phyloP scores from a whole-genome alignment of 2,888 invertebrate genomes.

The Heterodera filipjevi region DNA sequence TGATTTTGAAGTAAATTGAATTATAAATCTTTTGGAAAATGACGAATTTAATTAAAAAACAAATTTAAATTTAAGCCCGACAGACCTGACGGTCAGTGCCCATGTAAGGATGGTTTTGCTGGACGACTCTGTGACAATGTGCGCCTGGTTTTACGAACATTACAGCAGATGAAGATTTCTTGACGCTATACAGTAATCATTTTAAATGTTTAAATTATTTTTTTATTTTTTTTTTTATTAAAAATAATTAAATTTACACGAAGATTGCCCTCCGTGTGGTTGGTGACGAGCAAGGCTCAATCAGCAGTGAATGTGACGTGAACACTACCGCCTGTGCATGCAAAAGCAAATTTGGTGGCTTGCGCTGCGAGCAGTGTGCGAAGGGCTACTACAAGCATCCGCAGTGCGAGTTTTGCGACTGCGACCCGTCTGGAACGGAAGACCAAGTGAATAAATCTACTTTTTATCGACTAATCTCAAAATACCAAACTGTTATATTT shows the following conservation, averaged over 20 bases:
- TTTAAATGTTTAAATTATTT: too few species aligned
- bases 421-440: slow-evolving; percentile 85
- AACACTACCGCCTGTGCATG: slow-evolving; percentile 88
- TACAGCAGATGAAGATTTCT: slow-evolving; percentile 76
- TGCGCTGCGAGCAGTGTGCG: slow-evolving; percentile 86
- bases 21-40: too few species aligned
- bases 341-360: slow-evolving; percentile 83
- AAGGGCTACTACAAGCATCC: slow-evolving; percentile 79
- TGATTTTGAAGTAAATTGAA: too few species aligned
- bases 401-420: slow-evolving; percentile 74
- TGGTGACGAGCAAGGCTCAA: slow-evolving; percentile 82
- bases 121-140: slow-evolving; percentile 86
- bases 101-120: slow-evolving; percentile 85
- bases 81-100: slow-evolving; percentile 75
- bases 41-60: too few species aligned
- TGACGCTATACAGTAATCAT: too few species aligned
- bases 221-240: too few species aligned
- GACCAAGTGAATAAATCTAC: too few species aligned
- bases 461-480: too few species aligned
- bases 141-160: slow-evolving; percentile 87
- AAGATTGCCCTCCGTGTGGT: slow-evolving; percentile 72
- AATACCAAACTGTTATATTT: too few species aligned
- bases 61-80: too few species aligned
- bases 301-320: slow-evolving; percentile 79
- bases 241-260: too few species aligned